Conservation (phyloP, 92 coral and sea anemone species). For the Zoanthus sociatus region DNA sequence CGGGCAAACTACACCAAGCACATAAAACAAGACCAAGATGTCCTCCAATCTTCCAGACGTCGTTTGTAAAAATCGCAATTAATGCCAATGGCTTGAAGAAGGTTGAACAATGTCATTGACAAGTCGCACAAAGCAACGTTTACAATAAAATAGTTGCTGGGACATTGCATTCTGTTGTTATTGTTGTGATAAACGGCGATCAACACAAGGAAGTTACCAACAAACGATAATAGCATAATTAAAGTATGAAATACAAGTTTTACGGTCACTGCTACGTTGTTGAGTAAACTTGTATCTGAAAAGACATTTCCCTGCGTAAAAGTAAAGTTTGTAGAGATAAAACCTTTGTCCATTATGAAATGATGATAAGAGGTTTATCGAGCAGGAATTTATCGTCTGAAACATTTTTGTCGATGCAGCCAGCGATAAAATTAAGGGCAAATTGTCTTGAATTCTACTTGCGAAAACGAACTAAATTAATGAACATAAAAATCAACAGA, state of each 20-base stretch:
- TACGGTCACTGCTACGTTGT: background rate
- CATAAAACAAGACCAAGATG: constrained; percentile 17
- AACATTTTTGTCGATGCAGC: too few relatives aligned
- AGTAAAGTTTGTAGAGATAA: background rate
- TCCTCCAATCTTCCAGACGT: constrained; percentile 11
- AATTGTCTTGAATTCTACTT: too few relatives aligned
- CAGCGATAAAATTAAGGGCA: too few relatives aligned
- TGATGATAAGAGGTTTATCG: too few relatives aligned
- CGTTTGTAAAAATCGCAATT: constrained; percentile 26
- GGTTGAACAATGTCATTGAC: constrained; percentile 45
- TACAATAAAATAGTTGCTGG: constrained; percentile 31
- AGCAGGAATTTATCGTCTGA: too few relatives aligned
- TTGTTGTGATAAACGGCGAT: constrained; percentile 19
- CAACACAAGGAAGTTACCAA: constrained; percentile 38
- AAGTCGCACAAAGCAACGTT: constrained; percentile 31
- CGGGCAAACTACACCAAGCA: constrained; percentile 19
- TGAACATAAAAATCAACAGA: too few relatives aligned
- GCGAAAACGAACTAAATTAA: too few relatives aligned
- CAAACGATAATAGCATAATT: constrained; percentile 12
- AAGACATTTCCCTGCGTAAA: background rate
- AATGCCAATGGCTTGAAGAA: constrained; percentile 42
- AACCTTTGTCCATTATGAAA: background rate
- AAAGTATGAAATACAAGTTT: constrained; percentile 4
- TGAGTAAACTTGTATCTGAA: background rate
- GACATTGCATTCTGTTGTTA: constrained; percentile 42